phyloP scores from a whole-genome alignment of 2,797 vertebrate species.

The Sparus aurata region DNA sequence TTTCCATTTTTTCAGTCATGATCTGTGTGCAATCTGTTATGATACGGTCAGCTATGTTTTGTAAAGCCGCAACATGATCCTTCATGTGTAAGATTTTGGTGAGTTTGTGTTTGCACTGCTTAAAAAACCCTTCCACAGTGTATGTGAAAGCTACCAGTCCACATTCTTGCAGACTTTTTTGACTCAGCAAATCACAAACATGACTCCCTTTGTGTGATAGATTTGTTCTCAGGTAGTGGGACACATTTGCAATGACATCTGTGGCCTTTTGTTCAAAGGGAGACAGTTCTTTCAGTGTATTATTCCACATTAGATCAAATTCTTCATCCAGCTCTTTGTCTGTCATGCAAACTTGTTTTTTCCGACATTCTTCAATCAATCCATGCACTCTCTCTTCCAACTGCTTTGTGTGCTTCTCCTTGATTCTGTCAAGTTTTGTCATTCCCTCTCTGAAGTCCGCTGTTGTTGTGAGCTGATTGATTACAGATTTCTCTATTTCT shows the following conservation, averaged over 20 bases:
- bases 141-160: slow-evolving; percentile 16
- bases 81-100: rapidly evolving
- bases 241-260: slow-evolving; percentile 36
- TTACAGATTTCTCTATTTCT: slow-evolving; percentile 60
- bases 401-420: slow-evolving; percentile 50
- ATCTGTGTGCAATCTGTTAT: slow-evolving; percentile 42
- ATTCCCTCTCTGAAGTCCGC: slow-evolving; percentile 64
- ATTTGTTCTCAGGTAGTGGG: slow-evolving; percentile 44
- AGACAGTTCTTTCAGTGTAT: slow-evolving; percentile 29
- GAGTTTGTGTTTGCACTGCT: rapidly evolving
- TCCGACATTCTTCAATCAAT: slow-evolving; percentile 60
- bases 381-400: slow-evolving; percentile 57
- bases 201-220: slow-evolving; percentile 44
- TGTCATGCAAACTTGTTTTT: slow-evolving; percentile 14
- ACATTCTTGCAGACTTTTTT: background rate
- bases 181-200: slow-evolving; percentile 24
- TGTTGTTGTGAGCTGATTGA: slow-evolving; percentile 46
- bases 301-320: slow-evolving; percentile 77
- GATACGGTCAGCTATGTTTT: slow-evolving; percentile 49
- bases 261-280: background rate
- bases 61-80: background rate
- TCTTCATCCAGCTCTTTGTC: slow-evolving; percentile 32
- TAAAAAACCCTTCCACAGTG: rapidly evolving
- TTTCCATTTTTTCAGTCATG: slow-evolving; percentile 1
- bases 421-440: slow-evolving; percentile 60